Conservation (phyloP, 2,888 invertebrate species). For the Zhengitettix transpicula region DNA sequence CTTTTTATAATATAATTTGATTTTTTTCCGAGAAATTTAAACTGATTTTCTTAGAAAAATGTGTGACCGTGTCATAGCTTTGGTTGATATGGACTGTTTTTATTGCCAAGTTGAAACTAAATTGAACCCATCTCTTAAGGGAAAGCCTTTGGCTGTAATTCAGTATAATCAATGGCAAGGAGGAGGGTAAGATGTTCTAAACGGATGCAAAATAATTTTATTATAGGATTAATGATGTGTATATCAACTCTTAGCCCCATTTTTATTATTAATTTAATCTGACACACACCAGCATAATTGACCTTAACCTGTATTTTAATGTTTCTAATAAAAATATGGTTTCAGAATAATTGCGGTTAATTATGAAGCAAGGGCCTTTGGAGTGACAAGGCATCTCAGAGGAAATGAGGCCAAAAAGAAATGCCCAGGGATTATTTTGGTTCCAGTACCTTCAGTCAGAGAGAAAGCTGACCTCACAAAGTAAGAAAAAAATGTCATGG, state of each 20-base stretch:
- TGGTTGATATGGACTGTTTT: conserved; percentile 99
- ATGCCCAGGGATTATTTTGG: conserved; percentile 75
- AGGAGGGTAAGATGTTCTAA: conserved; percentile 53
- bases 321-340: neutral
- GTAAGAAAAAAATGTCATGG: conserved; percentile 28
- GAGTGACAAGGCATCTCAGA: conserved; percentile 80
- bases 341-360: conserved; percentile 89
- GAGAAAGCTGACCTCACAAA: conserved; percentile 90
- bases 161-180: conserved; percentile 90
- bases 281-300: no score
- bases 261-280: no score
- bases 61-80: conserved; percentile 51
- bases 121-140: conserved; percentile 60
- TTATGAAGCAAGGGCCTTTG: conserved; percentile 82
- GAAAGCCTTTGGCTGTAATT: conserved; percentile 88
- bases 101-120: conserved; percentile 97
- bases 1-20: no score
- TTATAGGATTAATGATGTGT: no score
- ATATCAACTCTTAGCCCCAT: no score
- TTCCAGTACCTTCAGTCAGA: conserved; percentile 66
- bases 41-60: no score
- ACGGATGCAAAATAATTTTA: no score
- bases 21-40: no score
- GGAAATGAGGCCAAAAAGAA: conserved; percentile 78
- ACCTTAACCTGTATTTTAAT: neutral